Conservation (phyloP, 2,888 invertebrate genomes). For the Sicus ferrugineus region DNA sequence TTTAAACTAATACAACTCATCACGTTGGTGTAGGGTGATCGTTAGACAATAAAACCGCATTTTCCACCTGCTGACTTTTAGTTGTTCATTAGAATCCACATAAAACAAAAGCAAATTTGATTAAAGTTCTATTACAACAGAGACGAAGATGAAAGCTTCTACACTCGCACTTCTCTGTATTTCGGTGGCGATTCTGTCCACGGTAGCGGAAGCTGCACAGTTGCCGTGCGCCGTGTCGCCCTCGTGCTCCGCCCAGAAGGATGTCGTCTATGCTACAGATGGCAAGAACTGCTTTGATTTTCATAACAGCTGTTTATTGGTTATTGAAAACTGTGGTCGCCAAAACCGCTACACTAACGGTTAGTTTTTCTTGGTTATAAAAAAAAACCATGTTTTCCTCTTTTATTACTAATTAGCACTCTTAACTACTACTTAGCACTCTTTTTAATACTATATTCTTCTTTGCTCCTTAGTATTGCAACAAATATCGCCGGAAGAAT, state of each 20-base stretch:
- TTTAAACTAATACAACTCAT: too few relatives aligned
- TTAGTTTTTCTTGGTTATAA: too few relatives aligned
- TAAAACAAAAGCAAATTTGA: not conserved
- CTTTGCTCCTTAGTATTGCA: constrained; percentile 1
- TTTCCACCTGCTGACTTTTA: not conserved
- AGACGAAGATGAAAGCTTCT: not conserved
- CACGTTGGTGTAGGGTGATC: not conserved
- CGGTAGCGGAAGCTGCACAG: not conserved
- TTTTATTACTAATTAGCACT: not conserved
- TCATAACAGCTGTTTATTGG: constrained; percentile 29
- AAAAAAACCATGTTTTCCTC: not conserved
- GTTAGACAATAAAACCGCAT: not conserved
- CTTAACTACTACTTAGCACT: too few relatives aligned
- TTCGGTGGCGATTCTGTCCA: not conserved
- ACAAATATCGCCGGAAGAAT: not conserved
- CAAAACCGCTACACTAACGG: not conserved
- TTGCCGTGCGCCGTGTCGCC: not conserved
- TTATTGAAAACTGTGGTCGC: constrained; percentile 33
- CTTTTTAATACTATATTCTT: not conserved
- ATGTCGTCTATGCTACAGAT: constrained; percentile 36
- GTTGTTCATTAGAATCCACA: not conserved
- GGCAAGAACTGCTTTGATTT: constrained; percentile 22
- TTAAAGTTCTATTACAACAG: not conserved
- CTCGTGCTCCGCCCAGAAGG: constrained; percentile 28
- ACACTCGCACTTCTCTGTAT: not conserved